Conservation (phyloP, 2,113 vertebrate species). For the Bujurquina vittata region DNA sequence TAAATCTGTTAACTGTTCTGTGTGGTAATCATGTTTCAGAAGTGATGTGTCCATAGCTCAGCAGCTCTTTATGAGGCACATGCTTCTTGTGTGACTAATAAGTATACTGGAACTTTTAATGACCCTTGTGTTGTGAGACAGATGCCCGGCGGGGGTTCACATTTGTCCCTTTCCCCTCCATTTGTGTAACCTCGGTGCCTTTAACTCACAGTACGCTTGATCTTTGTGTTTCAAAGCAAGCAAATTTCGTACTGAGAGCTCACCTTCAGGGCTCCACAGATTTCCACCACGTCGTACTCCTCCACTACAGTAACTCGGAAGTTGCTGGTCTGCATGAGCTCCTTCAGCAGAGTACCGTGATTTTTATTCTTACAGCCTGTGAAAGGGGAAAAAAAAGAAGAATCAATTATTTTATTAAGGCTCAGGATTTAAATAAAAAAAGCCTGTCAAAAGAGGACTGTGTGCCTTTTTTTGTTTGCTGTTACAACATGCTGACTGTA, state of each 20-base stretch:
- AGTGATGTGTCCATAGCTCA: neutral
- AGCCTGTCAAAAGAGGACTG: neutral
- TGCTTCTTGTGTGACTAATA: neutral
- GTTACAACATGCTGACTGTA: neutral
- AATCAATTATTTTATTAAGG: too few species aligned
- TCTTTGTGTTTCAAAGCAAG: too few species aligned
- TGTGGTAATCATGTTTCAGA: neutral
- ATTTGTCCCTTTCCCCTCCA: too few species aligned
- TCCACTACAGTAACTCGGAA: slow-evolving; percentile 93
- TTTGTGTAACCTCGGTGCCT: too few species aligned
- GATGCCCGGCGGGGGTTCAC: too few species aligned
- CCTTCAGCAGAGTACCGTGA: slow-evolving; percentile 88
- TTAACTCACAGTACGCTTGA: too few species aligned
- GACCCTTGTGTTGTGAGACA: neutral
- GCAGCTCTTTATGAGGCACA: neutral
- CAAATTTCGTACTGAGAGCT: neutral
- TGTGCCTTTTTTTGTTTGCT: neutral
- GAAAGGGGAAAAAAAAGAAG: neutral
- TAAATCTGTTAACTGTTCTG: neutral
- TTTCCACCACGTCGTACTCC: slow-evolving; percentile 93
- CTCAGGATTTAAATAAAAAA: neutral
- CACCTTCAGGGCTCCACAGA: slow-evolving; percentile 98
- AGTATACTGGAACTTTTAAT: neutral
- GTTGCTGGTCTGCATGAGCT: slow-evolving; percentile 93
- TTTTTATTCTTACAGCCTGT: slow-evolving; percentile 88